Conservation (phyloP, 2,797 vertebrate genomes). For the Netta rufina region DNA sequence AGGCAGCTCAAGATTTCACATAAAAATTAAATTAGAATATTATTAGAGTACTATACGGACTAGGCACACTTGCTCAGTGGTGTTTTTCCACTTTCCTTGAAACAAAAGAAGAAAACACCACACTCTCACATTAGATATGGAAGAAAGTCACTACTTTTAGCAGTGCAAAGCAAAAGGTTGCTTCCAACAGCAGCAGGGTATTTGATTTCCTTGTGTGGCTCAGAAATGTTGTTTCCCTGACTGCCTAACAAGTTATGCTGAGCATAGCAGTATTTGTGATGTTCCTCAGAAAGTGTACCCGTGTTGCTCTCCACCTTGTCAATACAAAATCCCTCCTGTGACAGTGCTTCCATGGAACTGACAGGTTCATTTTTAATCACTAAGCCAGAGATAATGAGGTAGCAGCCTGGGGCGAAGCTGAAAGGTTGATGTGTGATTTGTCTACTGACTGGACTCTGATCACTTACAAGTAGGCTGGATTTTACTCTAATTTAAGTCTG, state of each 20-base stretch:
- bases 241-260: background rate
- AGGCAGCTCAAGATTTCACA: background rate
- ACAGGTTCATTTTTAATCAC: background rate
- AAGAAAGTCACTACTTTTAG: background rate
- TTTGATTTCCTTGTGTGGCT: background rate
- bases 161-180: background rate
- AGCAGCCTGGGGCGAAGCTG: background rate
- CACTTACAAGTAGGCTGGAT: background rate
- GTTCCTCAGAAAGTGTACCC: background rate
- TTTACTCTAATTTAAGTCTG: background rate
- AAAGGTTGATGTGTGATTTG: background rate
- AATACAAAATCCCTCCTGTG: background rate
- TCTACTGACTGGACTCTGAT: background rate
- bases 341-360: background rate
- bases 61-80: background rate
- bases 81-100: background rate
- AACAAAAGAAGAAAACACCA: background rate
- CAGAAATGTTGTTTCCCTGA: background rate
- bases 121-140: background rate
- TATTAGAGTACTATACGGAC: accelerated
- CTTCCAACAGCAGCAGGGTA: background rate
- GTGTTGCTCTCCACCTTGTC: background rate
- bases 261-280: background rate
- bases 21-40: background rate
- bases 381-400: background rate